phyloP scores from a whole-genome alignment of 2,113 vertebrate species.

The Charina bottae region DNA sequence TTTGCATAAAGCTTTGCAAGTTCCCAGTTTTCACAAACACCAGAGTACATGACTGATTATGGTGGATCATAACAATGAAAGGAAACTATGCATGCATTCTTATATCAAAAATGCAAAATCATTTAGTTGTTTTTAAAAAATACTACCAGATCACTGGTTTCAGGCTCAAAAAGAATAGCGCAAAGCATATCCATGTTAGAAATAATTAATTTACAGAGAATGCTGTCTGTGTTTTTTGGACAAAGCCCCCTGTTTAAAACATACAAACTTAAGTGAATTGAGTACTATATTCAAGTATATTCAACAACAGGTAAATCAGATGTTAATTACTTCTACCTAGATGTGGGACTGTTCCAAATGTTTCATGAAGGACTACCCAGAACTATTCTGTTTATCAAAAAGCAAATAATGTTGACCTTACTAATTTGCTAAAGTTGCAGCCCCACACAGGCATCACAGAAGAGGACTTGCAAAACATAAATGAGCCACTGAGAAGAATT shows the following conservation, averaged over 20 bases:
- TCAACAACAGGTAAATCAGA: background rate
- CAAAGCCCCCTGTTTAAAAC: background rate
- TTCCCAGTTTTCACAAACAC: background rate
- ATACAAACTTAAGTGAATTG: background rate
- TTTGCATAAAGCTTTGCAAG: slow-evolving; percentile 10
- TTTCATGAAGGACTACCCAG: slow-evolving; percentile 1
- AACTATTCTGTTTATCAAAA: background rate
- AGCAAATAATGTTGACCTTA: slow-evolving; percentile 19
- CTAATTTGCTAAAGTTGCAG: slow-evolving; percentile 4
- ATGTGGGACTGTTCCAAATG: background rate
- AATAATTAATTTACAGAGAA: background rate
- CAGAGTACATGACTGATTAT: background rate
- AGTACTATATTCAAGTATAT: background rate
- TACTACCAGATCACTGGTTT: slow-evolving; percentile 3
- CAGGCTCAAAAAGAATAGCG: background rate
- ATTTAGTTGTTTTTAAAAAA: slow-evolving; percentile 42
- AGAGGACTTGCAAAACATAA: background rate
- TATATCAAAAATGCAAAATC: background rate
- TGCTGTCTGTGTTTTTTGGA: background rate
- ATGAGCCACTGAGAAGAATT: background rate
- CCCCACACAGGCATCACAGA: background rate
- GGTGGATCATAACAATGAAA: background rate
- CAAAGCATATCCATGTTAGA: background rate
- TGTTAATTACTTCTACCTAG: background rate
- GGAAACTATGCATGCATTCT: background rate